Percentiles rank a stretch among this genome's conserved stretches.
phyloP scores from a whole-genome alignment of 1,140 invertebrate species.

The Anastatus disparis region DNA sequence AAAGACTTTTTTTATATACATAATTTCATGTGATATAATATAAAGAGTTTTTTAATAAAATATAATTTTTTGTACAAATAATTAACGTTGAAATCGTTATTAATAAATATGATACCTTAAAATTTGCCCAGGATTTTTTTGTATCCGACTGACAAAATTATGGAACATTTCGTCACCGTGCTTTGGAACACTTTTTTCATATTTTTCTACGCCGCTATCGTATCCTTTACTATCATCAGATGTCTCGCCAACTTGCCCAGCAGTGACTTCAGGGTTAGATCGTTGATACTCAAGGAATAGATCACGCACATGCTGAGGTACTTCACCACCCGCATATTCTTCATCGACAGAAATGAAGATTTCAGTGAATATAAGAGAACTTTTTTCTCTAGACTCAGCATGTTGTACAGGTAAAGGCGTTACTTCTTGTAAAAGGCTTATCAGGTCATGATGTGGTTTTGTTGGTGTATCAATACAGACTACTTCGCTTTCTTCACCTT shows the following conservation, averaged over 20 bases:
- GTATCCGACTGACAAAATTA: conserved; percentile 78
- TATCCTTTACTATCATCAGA: conserved; percentile 49
- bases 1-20: too few species aligned
- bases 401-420: conserved; percentile 66
- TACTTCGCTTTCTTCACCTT: conserved; percentile 75
- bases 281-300: conserved; percentile 73
- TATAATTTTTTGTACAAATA: conserved; percentile 30
- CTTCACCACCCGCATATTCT: conserved; percentile 61
- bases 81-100: conserved; percentile 33
- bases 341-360: conserved; percentile 73
- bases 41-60: too few species aligned
- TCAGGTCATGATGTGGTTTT: conserved; percentile 72
- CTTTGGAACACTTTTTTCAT: conserved; percentile 80
- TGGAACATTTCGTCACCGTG: conserved; percentile 87
- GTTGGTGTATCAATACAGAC: conserved; percentile 77
- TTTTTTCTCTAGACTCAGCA: conserved; percentile 53
- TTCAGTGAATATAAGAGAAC: conserved; percentile 62
- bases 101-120: conserved; percentile 71
- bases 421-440: conserved; percentile 70
- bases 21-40: too few species aligned
- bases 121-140: conserved; percentile 82
- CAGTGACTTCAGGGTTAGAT: conserved; percentile 64
- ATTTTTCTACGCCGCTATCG: conserved; percentile 70
- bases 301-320: conserved; percentile 72
- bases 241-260: conserved; percentile 44